phyloP scores from a whole-genome alignment of 2,888 invertebrate species.

The Apomyelois bistriatella region DNA sequence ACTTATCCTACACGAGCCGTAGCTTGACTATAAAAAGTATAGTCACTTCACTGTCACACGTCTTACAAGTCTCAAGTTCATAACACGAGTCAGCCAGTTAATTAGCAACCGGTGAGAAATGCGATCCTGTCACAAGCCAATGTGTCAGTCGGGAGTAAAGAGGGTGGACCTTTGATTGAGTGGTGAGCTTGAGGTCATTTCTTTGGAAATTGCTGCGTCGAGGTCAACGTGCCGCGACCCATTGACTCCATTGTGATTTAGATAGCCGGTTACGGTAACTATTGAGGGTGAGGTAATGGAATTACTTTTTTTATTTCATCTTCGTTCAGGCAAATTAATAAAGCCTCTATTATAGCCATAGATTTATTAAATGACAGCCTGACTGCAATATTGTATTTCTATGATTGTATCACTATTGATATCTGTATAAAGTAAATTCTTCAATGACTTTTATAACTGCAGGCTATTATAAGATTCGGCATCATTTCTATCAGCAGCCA shows the following conservation, averaged over 20 bases:
- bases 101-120: constrained; percentile 42
- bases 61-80: constrained; percentile 16
- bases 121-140: constrained; percentile 38
- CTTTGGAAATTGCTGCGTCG: not conserved
- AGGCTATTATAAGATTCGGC: no score
- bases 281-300: not conserved
- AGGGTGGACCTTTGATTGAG: constrained; percentile 58
- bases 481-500: no score
- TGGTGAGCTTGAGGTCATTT: constrained; percentile 25
- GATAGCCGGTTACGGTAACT: not conserved
- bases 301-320: no score
- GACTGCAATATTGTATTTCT: no score
- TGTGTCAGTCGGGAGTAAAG: constrained; percentile 45
- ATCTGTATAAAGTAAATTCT: no score
- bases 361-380: no score
- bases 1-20: no score
- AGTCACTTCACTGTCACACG: not conserved
- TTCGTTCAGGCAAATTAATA: no score
- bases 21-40: no score
- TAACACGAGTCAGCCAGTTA: constrained; percentile 40
- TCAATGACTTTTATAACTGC: no score
- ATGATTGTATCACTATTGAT: no score
- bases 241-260: not conserved
- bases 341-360: no score
- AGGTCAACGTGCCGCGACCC: not conserved